Evolutionary conservation across 2,888 invertebrate species (phyloP), one percentile per base, ranked within the genome.

Genomic region (Eupithecia vulgata): DNA sequence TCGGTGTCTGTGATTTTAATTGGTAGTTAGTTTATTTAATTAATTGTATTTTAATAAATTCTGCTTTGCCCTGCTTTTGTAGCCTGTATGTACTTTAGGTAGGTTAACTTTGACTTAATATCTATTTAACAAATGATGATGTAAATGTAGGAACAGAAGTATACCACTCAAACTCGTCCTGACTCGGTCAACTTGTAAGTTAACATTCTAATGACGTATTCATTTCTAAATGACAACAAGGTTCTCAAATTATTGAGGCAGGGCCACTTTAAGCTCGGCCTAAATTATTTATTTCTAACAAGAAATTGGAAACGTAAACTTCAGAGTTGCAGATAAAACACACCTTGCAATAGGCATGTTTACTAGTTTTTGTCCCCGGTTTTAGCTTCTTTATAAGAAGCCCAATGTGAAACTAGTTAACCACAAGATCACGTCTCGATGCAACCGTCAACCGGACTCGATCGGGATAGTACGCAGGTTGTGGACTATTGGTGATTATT

Each of bases 261-360:
- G 21, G 48, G 10, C 48, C 48, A 52, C 4, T 52, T 52, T 21
- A 52, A 52, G 48, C 48, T 52, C 48, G 21, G 10, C n/a, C n/a
- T 52, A 52, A 3, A n/a, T 52, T 61, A 34, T 61, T 61, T 34
- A 61, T 34, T 61, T 34, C 7, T 61, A 61, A 61, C 61, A 61
- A 34, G 21, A 40, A 64, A 34, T 34, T 17, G 17, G 61, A 61
- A 61, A 61, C 34, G 34, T 34, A 61, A 61, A 66, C 68, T 71
- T 62, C 69, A 68, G 52, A 64, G 71, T 69, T 71, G 69, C 21
- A 67, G 69, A 72, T 72, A 69, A 74, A 68, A 74, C 57, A 67
- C 74, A 74, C 74, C 74, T 74, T 74, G 71, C 71, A 34, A 34
- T 34, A 61, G 17, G 61, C 15, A 34, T 61, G 34, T 61, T 34